These are phyloP conservation scores for Catamblyrhynchus diadema DNA, from an alignment of 2,797 vertebrate genomes.

Conservation along the genomic window DNA sequence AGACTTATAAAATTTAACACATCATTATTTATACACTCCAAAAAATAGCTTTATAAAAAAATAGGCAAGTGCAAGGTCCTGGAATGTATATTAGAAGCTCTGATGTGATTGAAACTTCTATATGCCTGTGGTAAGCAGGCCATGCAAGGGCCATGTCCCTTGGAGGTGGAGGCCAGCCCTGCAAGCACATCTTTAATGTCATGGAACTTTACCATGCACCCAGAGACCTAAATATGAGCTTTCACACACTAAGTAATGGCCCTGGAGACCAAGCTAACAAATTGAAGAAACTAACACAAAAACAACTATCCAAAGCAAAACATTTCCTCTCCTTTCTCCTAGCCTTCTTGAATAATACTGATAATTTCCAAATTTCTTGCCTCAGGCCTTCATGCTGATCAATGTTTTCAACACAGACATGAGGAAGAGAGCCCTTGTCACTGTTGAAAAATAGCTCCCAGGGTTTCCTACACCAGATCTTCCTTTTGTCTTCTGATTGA, in stretches of 20 bases:
- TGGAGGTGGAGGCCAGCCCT: not conserved
- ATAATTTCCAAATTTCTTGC: not conserved
- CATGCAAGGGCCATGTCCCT: not conserved
- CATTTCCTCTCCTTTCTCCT: not conserved
- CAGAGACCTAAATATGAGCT: not conserved
- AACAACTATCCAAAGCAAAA: not conserved
- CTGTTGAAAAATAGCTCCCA: not conserved
- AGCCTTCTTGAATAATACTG: not conserved
- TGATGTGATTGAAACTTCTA: not conserved
- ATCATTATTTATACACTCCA: not conserved
- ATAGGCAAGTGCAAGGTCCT: not conserved
- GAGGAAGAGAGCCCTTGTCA: not conserved
- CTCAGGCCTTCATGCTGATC: not conserved
- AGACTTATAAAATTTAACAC: not conserved
- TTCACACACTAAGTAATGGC: not conserved
- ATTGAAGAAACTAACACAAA: not conserved
- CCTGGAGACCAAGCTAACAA: not conserved
- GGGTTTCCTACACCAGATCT: not conserved
- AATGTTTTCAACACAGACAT: not conserved
- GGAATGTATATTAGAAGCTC: not conserved
- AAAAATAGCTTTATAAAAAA: not conserved
- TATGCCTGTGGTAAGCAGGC: not conserved
- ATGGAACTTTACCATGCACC: not conserved
- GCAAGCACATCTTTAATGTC: not conserved
- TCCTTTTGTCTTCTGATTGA: not conserved